Evolutionary conservation across 2,888 invertebrate species (phyloP), one percentile per base, ranked within the genome.

Genomic region (Coremacera marginata): DNA sequence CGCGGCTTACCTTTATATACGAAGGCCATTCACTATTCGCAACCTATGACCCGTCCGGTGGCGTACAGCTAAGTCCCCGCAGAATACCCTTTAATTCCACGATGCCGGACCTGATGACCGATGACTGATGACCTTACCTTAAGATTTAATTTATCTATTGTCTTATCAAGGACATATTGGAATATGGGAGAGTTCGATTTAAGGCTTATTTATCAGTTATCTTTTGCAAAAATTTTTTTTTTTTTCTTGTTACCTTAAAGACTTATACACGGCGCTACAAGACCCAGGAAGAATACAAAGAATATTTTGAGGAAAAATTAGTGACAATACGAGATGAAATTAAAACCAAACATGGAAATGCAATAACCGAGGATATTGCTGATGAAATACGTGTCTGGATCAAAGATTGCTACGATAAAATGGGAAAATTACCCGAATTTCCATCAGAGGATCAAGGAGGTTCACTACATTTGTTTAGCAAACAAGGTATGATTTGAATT

Each of bases 381-480:
- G 95, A 95, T 84, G 96, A 98, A 90, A 93, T 98, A 31, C 91
- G 97, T 79, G 93, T 93, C 78, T 98, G 97, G 97, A 93, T 97
- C 79, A 92, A 93, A 81, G 95, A 95, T 82, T 95, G 94, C 86
- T 94, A 94, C 88, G 92, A 94, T 55, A 93, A 94, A 83, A 95
- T 95, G 5, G 95, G 95, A 34, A 95, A 94, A 85, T 94, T 98
- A 84, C 98, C 98, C 0, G 97, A 98, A 82, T 94, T 96, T 84
- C 98, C 98, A 0, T 94, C 96, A 3, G 96, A 95, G 80, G 98
- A 98, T 85, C 94, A 95, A 82, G 97, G 97, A 8, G 97, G 97
- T 0, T 97, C 97, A 0, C 91, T 95, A 82, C 91, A 95, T 79
- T 93, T 98, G 89, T 94, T 97, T 81, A 95, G 94, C 83, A 90